Conservation (phyloP, 2,113 vertebrate species). For the Oreotrochilus melanogaster region DNA sequence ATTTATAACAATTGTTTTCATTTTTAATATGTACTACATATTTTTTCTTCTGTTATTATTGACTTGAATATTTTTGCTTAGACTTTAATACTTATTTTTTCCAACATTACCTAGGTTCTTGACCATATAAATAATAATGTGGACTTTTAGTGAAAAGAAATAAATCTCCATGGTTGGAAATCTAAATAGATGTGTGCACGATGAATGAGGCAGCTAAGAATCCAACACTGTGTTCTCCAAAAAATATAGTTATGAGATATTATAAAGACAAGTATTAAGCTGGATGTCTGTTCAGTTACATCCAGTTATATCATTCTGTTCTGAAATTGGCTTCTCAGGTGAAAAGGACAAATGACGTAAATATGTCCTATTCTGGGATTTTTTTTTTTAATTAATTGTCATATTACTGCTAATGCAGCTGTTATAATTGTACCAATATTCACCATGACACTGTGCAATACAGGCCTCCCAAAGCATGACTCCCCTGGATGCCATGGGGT, state of each 20-base stretch:
- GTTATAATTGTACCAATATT: not conserved
- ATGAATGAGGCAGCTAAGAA: slow-evolving; percentile 22
- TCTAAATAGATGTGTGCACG: slow-evolving; percentile 13
- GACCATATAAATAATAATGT: slow-evolving; percentile 22
- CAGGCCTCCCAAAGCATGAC: not conserved
- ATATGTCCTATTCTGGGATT: not conserved
- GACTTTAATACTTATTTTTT: slow-evolving; percentile 44
- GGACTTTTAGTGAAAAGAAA: slow-evolving; percentile 42
- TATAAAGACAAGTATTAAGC: not conserved
- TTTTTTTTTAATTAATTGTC: not conserved
- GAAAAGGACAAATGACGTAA: not conserved
- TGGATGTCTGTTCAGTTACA: not conserved
- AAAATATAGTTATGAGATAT: not conserved
- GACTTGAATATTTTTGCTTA: slow-evolving; percentile 62
- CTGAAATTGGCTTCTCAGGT: slow-evolving; percentile 8
- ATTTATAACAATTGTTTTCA: slow-evolving; percentile 72
- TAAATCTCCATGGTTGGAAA: slow-evolving; percentile 39
- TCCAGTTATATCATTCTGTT: slow-evolving; percentile 4
- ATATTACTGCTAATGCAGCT: not conserved
- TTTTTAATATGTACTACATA: slow-evolving; percentile 69
- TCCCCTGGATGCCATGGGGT: not conserved
- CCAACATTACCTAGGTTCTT: slow-evolving; percentile 26
- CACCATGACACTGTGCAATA: rapidly evolving
- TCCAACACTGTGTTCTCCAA: not conserved
- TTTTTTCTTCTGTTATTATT: slow-evolving; percentile 65